Evolutionary conservation across 2,113 vertebrate genomes (phyloP).

Genomic region (Pseudolaguvia tuberculata): DNA sequence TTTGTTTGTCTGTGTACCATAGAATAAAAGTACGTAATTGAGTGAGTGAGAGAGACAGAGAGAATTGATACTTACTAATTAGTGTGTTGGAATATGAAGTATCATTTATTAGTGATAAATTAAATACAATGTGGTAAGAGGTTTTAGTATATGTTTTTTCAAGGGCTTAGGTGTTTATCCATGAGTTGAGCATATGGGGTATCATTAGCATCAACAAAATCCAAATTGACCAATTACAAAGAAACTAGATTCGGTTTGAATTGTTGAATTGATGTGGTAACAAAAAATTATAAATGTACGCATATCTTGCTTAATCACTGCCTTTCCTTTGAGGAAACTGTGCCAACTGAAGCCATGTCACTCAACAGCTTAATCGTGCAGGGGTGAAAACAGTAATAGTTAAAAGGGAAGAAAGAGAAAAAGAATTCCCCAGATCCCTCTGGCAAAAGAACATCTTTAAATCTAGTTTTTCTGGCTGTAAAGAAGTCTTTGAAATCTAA

Average conservation of each 20-base stretch:
- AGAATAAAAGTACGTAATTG: too few relatives aligned
- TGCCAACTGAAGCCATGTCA: conserved; percentile 54
- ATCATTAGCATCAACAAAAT: too few relatives aligned
- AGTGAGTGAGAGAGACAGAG: too few relatives aligned
- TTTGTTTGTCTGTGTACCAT: too few relatives aligned
- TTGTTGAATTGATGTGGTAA: conserved; percentile 4
- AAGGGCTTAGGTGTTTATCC: conserved; percentile 25
- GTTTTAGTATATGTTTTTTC: conserved; percentile 49
- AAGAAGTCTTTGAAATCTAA: conserved; percentile 66
- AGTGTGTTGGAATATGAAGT: too few relatives aligned
- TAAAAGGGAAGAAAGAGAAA: conserved; percentile 33
- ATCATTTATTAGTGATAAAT: conserved; percentile 72
- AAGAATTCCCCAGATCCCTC: conserved; percentile 57
- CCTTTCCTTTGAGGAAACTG: conserved; percentile 47
- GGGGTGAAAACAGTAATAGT: background rate
- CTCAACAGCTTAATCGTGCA: conserved; percentile 40
- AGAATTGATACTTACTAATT: too few relatives aligned
- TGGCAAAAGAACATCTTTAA: conserved; percentile 64
- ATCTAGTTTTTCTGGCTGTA: conserved; percentile 64
- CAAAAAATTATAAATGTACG: conserved; percentile 38
- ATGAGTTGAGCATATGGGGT: background rate
- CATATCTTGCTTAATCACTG: conserved; percentile 53
- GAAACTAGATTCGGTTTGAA: conserved; percentile 1
- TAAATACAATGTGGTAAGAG: conserved; percentile 64
- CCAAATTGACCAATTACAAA: background rate